Evolutionary conservation across 1,140 invertebrate species (phyloP), one percentile per base, ranked within the genome.

Genomic region (Periplaneta americana): DNA sequence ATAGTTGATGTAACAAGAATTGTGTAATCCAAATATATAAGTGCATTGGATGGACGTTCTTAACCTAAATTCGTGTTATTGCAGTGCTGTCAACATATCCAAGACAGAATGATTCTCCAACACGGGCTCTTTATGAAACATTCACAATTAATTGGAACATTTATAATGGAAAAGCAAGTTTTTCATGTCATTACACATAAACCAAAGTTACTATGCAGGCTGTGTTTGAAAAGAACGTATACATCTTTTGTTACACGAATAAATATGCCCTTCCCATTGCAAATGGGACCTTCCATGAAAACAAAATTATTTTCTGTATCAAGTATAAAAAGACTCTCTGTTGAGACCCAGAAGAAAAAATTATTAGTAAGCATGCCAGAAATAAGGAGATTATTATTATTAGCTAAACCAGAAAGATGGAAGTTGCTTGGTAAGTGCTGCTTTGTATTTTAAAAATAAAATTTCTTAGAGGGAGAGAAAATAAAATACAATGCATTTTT

Each of bases 391-490:
- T 86, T 96, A 31, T 87, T 95, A 78, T 85, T 87, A 18, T 86
- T 96, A 81, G 93, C 94, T 1, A 91, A 90, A 83, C 92, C 93
- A 15, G 94, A 95, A 86, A 95, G 94, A 91, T 94, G 92, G 92
- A 92, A 90, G 82, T 87, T 94, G 39, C 83, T 89, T 84, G 90
- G 92, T 93, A 86, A 83, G 86, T n/a, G n/a, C n/a, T n/a, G n/a
- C n/a, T n/a, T n/a, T n/a, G n/a, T n/a, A n/a, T n/a, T n/a, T n/a
- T n/a, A n/a, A n/a, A n/a, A n/a, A n/a, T n/a, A n/a, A n/a, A n/a
- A n/a, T n/a, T n/a, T n/a, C n/a, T n/a, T n/a, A n/a, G n/a, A n/a
- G n/a, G n/a, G n/a, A n/a, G n/a, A n/a, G n/a, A n/a, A n/a, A n/a
- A n/a, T n/a, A n/a, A n/a, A n/a, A n/a, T n/a, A n/a, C n/a, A n/a